Base-by-base conservation (phyloP, 2,797 vertebrate genomes). In the Lutjanus campechanus region DNA sequence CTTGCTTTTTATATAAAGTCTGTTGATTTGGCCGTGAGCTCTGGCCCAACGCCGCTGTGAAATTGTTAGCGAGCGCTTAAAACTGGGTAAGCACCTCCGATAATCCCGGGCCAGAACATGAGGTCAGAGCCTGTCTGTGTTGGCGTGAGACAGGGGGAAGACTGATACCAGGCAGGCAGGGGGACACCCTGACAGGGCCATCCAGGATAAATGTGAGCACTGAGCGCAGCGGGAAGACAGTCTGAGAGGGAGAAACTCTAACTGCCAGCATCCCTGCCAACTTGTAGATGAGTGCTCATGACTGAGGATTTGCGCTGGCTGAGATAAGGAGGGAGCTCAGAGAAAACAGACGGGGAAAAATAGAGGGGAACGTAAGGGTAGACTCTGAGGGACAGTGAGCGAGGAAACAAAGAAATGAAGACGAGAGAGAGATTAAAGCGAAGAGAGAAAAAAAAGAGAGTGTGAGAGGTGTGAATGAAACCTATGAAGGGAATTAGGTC, bases 221-320 rank as follows among this genome's bases (percentile, higher is more conserved):
- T 36, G 1, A 19, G 43, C 0, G 8, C 67, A 51, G 83, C 74
- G 44, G 78, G 72, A 72, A 62, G 82, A 81, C 69, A 56, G 79
- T 55, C 44, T 17, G 53, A 59, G 73, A 58, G 62, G 49, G 61
- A 70, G 36, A 76, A 12, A 70, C 50, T 62, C 50, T 16, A 61
- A 59, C 69, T 70, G 85, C 76, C 77, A 75, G 12, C 59, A 15
- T 75, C 51, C 3, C 75, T 73, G 86, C 71, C 86, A 89, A 75
- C 80, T 71, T 41, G 51, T 54, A 75, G 69, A 82, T 76, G 85
- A 88, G 83, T 1, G 56, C 80, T 88, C 87, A 71, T 81, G 76
- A 85, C 59, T 47, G 79, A 84, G 81, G 89, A 87, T 90, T 90
- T 86, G 72, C 75, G 36, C 71, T 25, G 69, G 73, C 63, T 22